Percentiles rank a stretch among this genome's conserved stretches.
Evolutionary conservation across 2,888 invertebrate species (phyloP).

Genomic region (Melieria crassipennis): DNA sequence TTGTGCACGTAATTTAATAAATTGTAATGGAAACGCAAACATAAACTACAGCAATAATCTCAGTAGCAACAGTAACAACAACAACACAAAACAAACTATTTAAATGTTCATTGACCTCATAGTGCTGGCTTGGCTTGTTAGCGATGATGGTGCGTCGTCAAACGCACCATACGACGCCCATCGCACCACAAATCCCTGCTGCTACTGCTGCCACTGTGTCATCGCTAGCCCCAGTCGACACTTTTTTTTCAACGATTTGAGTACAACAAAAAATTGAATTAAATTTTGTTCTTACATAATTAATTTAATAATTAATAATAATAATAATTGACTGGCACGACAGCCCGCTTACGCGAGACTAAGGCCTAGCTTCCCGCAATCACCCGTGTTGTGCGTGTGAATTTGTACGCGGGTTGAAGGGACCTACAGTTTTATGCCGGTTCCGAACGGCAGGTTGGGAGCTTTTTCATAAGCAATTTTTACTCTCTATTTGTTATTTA

Average conservation of each 20-base stretch:
- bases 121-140: not conserved
- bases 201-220: not conserved
- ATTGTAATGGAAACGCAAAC: conserved; percentile 1
- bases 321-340: too few relatives aligned
- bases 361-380: too few relatives aligned
- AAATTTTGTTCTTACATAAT: not conserved
- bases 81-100: conserved; percentile 39
- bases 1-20: conserved; percentile 6
- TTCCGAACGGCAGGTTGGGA: too few relatives aligned
- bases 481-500: too few relatives aligned
- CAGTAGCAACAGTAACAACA: conserved; percentile 22
- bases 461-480: too few relatives aligned
- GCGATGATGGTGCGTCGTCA: too few relatives aligned
- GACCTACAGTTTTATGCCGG: too few relatives aligned
- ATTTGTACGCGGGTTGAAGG: too few relatives aligned
- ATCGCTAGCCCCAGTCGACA: not conserved
- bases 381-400: too few relatives aligned
- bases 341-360: too few relatives aligned
- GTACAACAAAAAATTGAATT: not conserved
- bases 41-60: conserved; percentile 9
- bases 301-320: too few relatives aligned
- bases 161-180: not conserved
- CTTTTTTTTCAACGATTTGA: not conserved
- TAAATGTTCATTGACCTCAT: conserved; percentile 54
- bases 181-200: not conserved